Percentiles rank a stretch among this genome's conserved stretches.
phyloP scores from a whole-genome alignment of 2,797 vertebrate species.

The Chelidonichthys spinosus region DNA sequence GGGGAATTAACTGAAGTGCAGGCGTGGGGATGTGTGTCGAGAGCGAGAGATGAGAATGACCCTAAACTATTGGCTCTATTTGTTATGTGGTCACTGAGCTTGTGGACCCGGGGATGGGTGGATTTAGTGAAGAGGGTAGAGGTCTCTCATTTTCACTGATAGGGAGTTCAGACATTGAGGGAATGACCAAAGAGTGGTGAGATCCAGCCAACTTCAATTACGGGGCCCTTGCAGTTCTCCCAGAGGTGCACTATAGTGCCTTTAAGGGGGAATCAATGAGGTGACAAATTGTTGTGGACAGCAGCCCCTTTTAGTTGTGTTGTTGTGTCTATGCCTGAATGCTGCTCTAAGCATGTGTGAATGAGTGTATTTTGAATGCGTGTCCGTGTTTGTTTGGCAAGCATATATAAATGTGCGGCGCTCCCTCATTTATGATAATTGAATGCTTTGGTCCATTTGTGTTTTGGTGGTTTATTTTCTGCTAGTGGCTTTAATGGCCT shows the following conservation, averaged over 20 bases:
- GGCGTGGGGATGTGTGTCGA: slow-evolving; percentile 39
- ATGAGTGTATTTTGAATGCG: slow-evolving; percentile 24
- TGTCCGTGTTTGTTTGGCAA: slow-evolving; percentile 38
- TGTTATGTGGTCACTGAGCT: slow-evolving; percentile 62
- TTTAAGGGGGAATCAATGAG: slow-evolving; percentile 83
- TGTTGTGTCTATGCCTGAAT: slow-evolving; percentile 64
- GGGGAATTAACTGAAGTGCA: slow-evolving; percentile 66
- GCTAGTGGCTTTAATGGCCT: slow-evolving; percentile 74
- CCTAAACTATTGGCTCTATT: slow-evolving; percentile 69
- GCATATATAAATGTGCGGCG: slow-evolving; percentile 55
- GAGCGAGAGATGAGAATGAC: slow-evolving; percentile 70
- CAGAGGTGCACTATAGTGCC: slow-evolving; percentile 73
- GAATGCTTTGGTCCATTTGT: slow-evolving; percentile 76
- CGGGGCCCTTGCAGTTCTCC: slow-evolving; percentile 73
- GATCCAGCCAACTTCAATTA: slow-evolving; percentile 83
- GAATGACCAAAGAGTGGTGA: slow-evolving; percentile 71
- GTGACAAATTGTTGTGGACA: slow-evolving; percentile 84
- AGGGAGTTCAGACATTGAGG: slow-evolving; percentile 71
- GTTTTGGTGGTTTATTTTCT: slow-evolving; percentile 75
- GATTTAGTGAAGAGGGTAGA: slow-evolving; percentile 66
- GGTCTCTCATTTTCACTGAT: slow-evolving; percentile 78
- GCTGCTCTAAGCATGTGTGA: slow-evolving; percentile 42
- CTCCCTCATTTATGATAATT: slow-evolving; percentile 72
- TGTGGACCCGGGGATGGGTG: slow-evolving; percentile 37
- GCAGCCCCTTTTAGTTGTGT: slow-evolving; percentile 75